These are phyloP conservation scores for Eclectus roratus DNA, from an alignment of 2,113 vertebrate genomes.

Conservation along the genomic window DNA sequence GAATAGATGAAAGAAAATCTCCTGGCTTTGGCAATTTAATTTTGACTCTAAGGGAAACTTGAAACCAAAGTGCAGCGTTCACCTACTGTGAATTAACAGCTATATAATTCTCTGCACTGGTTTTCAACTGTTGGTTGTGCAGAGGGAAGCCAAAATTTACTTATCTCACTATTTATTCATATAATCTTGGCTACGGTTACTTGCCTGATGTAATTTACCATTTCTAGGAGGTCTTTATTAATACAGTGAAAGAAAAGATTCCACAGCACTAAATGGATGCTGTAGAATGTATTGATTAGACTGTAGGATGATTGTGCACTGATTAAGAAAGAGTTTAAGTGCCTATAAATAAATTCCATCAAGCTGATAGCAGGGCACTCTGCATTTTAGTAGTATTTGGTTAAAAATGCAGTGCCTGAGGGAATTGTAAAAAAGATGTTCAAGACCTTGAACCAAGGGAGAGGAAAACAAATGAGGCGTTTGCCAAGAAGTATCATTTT, in stretches of 20 bases:
- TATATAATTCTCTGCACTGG: neutral
- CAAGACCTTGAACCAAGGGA: neutral
- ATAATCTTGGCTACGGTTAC: neutral
- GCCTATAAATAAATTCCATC: constrained; percentile 31
- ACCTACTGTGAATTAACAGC: neutral
- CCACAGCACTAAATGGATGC: neutral
- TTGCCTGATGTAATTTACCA: neutral
- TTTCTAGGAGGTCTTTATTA: neutral
- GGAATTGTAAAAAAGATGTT: neutral
- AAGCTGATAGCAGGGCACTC: neutral
- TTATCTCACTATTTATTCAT: constrained; percentile 1
- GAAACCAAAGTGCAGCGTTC: neutral
- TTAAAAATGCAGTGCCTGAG: neutral
- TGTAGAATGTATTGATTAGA: constrained; percentile 20
- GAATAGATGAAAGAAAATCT: neutral
- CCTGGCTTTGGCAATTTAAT: neutral
- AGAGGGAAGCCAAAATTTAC: neutral
- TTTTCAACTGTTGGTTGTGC: neutral
- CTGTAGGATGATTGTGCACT: neutral
- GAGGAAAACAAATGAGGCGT: neutral
- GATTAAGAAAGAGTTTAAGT: constrained; percentile 6
- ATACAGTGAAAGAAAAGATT: neutral
- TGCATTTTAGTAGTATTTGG: neutral
- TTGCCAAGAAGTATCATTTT: neutral
- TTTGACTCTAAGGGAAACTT: neutral